A percentile compares a stretch with the other conserved stretches of the same genome.
These are phyloP conservation scores for Phoeniculus purpureus DNA, from an alignment of 2,797 vertebrate genomes.

Conservation along the genomic window DNA sequence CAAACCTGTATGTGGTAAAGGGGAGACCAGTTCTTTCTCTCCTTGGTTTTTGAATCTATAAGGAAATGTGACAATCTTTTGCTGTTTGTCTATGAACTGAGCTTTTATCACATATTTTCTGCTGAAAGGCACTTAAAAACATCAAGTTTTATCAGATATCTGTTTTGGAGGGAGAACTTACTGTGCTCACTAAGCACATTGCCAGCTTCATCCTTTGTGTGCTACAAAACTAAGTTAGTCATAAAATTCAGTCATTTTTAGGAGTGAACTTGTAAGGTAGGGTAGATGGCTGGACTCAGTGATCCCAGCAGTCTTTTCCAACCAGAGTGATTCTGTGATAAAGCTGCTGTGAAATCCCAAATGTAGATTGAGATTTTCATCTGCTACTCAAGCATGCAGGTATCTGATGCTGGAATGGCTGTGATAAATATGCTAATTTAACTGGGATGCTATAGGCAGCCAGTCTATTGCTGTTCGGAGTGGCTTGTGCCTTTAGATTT, in stretches of 20 bases:
- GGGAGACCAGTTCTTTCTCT: neutral
- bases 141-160: neutral
- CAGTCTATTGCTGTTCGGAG: neutral
- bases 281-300: too few relatives aligned
- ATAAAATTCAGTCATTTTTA: neutral
- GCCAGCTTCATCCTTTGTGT: neutral
- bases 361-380: neutral
- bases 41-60: neutral
- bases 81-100: neutral
- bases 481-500: neutral
- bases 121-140: neutral
- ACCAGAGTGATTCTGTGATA: too few relatives aligned
- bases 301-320: too few relatives aligned
- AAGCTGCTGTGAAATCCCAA: neutral
- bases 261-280: too few relatives aligned
- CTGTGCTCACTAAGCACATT: neutral
- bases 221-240: neutral
- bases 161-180: neutral
- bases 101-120: neutral
- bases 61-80: neutral
- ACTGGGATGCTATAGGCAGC: fast-evolving
- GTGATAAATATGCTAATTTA: neutral
- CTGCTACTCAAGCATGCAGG: neutral
- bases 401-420: neutral
- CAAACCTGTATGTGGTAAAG: neutral